Base-by-base conservation (phyloP, 2,888 invertebrate species). In the Neoaliturus tenellus region DNA sequence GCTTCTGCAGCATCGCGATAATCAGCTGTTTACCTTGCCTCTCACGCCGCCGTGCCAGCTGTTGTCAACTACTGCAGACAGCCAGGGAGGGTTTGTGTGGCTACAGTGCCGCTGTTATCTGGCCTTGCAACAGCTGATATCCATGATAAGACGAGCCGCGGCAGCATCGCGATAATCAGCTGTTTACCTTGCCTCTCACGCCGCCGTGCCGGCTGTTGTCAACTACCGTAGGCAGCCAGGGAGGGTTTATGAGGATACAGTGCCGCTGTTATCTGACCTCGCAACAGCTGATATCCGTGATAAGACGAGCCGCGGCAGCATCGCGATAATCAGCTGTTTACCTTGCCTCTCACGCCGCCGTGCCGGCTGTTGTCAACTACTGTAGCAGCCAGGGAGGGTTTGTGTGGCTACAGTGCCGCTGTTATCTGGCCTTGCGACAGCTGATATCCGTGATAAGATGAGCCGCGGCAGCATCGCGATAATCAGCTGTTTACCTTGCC, bases 371-470 rank as follows among this genome's bases (percentile, higher is more conserved):
- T 48, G 48, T 48, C n/a, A n/a, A n/a, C n/a, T n/a, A n/a, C n/a
- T n/a, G n/a, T n/a, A n/a, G n/a, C n/a, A n/a, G n/a, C n/a, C n/a
- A n/a, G n/a, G n/a, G n/a, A n/a, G n/a, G n/a, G n/a, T n/a, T n/a
- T n/a, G n/a, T n/a, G n/a, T n/a, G n/a, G n/a, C n/a, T n/a, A n/a
- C n/a, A n/a, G n/a, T n/a, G n/a, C n/a, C n/a, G 35, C 35, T 35
- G 35, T 14, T 44, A 44, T 44, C 44, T 44, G 44, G 17, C 44
- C 44, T 44, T 44, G 44, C 44, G 17, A 17, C 17, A 2, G 44
- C 44, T 44, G 44, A 44, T 44, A 62, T 28, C 14, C 28, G 62
- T 62, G 62, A 62, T 62, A 28, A 62, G 62, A 62, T 62, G 31
- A 62, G 62, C 62, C 14, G 62, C 28, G 28, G 4, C 62, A 31